phyloP scores from a whole-genome alignment of 1,140 invertebrate genomes.

The Charaxes varanes region DNA sequence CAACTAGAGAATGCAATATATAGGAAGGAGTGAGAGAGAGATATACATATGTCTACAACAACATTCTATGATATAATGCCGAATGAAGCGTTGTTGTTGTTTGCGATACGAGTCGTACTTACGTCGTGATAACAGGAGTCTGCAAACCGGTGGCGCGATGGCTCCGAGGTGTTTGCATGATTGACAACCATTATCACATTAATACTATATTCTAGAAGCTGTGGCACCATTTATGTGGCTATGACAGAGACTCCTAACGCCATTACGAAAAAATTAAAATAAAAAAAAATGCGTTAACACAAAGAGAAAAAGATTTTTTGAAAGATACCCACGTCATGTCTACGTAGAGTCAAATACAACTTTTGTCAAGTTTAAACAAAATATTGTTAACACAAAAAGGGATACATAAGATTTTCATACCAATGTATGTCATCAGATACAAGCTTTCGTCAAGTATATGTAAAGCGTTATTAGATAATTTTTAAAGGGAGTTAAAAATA shows the following conservation, averaged over 20 bases:
- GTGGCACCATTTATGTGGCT: constrained; percentile 41
- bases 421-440: too few species aligned
- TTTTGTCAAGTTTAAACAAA: too few species aligned
- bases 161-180: constrained; percentile 66
- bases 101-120: constrained; percentile 66
- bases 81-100: constrained; percentile 52
- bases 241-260: constrained; percentile 40
- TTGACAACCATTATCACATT: constrained; percentile 72
- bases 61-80: constrained; percentile 62
- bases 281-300: too few species aligned
- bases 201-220: constrained; percentile 65
- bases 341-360: too few species aligned
- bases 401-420: too few species aligned
- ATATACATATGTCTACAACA: constrained; percentile 54
- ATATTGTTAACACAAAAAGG: too few species aligned
- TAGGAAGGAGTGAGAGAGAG: constrained; percentile 57
- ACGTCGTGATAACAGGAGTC: constrained; percentile 56
- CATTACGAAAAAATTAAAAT: not conserved
- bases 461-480: too few species aligned
- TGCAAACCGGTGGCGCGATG: constrained; percentile 48
- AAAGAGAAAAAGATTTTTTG: too few species aligned
- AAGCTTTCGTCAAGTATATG: too few species aligned
- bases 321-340: too few species aligned
- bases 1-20: constrained; percentile 58
- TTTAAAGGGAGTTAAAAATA: too few species aligned